Evolutionary conservation across 2,888 invertebrate species (phyloP), one percentile per base, ranked within the genome.

Genomic region (Mechanitis messenoides): DNA sequence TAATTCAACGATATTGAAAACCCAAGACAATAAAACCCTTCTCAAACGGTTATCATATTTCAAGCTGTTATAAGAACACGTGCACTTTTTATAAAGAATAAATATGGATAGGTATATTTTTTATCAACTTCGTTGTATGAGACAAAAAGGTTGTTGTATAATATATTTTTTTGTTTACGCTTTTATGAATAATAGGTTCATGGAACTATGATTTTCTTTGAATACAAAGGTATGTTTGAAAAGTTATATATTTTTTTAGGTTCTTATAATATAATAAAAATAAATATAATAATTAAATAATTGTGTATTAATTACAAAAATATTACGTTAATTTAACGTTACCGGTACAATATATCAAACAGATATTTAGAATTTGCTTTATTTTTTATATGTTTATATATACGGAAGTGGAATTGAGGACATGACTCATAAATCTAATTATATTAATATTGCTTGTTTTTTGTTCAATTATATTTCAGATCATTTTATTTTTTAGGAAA

Each of bases 371-470:
- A 20, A 20, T 20, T 20, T 20, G 20, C 20, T 20, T 20, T 20
- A 20, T 20, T 20, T 20, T 20, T 20, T 20, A 20, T 20, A 42
- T 31, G 31, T 50, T 50, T 60, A 54, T 35, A 57, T 55, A 35
- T 59, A 60, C 55, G 64, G 64, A 62, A 65, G 58, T 59, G 55
- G 45, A 55, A 45, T 62, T 58, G 55, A 53, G 56, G 50, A 45
- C 56, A 61, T 66, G 66, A 66, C 42, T 66, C 61, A 64, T 56
- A 50, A 31, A 50, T 31, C 47, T 47, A 20, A 3, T 31, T 31
- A n/a, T 50, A 50, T 50, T 50, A n/a, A 31, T 2, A 50, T 50
- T 50, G 50, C 28, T 31, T 11, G 1, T 42, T 42, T 42, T 42
- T 42, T 42, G 42, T 42, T 42, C 11, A 42, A 5, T 50, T 50